Base-by-base conservation (phyloP, 2,888 invertebrate species). In the Philhelius pedissequus region DNA sequence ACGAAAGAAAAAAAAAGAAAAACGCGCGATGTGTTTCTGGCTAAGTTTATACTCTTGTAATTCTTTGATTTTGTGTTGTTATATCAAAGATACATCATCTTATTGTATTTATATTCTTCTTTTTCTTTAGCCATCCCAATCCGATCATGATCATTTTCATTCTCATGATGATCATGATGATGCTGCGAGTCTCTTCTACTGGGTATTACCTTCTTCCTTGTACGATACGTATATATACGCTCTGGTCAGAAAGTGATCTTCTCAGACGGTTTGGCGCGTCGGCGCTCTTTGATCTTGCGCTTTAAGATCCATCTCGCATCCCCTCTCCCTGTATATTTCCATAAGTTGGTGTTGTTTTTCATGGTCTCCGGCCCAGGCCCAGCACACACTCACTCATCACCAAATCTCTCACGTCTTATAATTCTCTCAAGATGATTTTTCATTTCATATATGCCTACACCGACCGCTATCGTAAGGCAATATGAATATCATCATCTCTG, bases 221-320 rank as follows among this genome's bases (percentile, higher is more conserved):
- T 30, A 5, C 20, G 13, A 22, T 43, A 18, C n/a, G n/a, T n/a
- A n/a, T n/a, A 27, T 25, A 25, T 20, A 20, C 32, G 38, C 56
- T 43, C 54, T 58, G 66, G 32, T 66, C 74, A 76, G 71, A 80
- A 79, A 76, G 75, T 80, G 84, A 76, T 84, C 84, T 76, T 76
- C 84, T 76, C 84, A 86, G 86, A 86, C 86, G 86, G 86, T 81
- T 86, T 86, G 86, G 86, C 81, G 86, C 86, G 86, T 80, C 86
- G 81, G 81, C 76, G 73, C 76, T 81, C 86, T 86, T 86, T 86
- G 86, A 86, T 86, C 81, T 80, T 40, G 27, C 18, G 9, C 73
- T 18, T 66, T 35, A 13, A 66, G 56, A 76, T 66, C 38, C 68
- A 45, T 71, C 64, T 62, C 52, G 13, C 38, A 11, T 25, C 0